Base-by-base conservation (phyloP, 2,888 invertebrate genomes). In the Brachynemurus nebulosus region DNA sequence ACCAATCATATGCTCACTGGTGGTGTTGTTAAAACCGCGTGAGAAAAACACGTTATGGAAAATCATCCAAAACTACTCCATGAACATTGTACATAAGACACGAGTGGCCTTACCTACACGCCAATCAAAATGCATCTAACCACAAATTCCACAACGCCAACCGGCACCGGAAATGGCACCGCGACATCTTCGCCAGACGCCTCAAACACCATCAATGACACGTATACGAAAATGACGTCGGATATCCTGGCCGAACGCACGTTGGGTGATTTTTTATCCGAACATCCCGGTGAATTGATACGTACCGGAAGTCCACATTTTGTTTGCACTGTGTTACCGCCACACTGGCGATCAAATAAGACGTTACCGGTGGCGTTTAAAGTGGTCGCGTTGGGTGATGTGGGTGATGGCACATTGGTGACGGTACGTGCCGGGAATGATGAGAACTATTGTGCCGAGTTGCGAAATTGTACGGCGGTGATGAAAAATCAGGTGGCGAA, bases 401-500 rank as follows among this genome's bases (percentile, higher is more conserved):
- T 95, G 39, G 80, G 84, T 53, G 95, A 96, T 64, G 95, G 95
- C 27, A 96, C 96, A 14, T 73, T 89, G 63, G 93, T 96, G 52
- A 88, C 89, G 14, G 85, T 97, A 43, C 71, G 83, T 44, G 96
- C 95, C 18, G 96, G 96, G 18, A 97, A 97, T 65, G 96, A 97
- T 61, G 95, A 97, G 67, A 96, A 95, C 68, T 91, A 82, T 62
- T 90, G 88, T 58, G 93, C 91, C 2, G 95, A 97, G 63, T 69
- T 95, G 53, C 71, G 92, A 57, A 97, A 97, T 69, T 85, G 82
- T 56, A 85, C 88, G 12, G 91, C 95, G 0, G 85, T 91, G 50
- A 90, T 95, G 86, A 92, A 92, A 69, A 92, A 93, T 63, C 91
- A 93, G 65, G 89, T 95, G 53, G 96, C 96, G 43, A 92, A 92